These are phyloP conservation scores for Alosa sapidissima DNA, from an alignment of 2,797 vertebrate species.

Conservation along the genomic window DNA sequence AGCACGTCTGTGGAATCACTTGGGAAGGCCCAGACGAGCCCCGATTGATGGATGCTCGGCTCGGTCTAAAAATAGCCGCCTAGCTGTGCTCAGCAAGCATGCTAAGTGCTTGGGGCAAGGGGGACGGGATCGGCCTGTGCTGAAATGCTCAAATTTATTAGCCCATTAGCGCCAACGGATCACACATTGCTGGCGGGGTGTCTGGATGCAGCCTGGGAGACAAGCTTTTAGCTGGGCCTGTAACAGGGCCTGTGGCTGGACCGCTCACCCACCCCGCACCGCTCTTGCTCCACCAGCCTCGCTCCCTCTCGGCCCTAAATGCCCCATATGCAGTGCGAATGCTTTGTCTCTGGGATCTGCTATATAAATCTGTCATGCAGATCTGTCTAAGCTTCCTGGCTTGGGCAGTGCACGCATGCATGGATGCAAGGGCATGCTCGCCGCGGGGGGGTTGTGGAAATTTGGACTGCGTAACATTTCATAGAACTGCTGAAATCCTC, in stretches of 20 bases:
- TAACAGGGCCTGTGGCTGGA: not conserved
- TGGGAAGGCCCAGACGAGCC: not conserved
- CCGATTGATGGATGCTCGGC: conserved; percentile 3
- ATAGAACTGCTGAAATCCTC: not conserved
- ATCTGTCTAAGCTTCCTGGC: not conserved
- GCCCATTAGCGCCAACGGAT: conserved; percentile 6
- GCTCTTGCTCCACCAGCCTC: not conserved
- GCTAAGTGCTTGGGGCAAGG: conserved; percentile 4
- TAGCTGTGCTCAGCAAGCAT: not conserved
- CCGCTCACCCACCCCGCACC: not conserved
- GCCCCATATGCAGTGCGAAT: not conserved
- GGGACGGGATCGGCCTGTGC: not conserved
- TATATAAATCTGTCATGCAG: conserved; percentile 32
- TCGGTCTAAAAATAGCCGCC: not conserved
- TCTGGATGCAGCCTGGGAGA: not conserved
- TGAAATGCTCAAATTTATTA: conserved; percentile 23
- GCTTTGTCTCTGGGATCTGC: conserved; percentile 10
- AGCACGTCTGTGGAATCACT: conserved; percentile 7
- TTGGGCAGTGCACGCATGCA: not conserved
- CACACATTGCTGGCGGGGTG: conserved; percentile 2
- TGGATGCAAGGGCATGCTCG: not conserved
- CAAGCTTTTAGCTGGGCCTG: not conserved
- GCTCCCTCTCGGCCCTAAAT: not conserved
- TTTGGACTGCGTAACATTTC: not conserved
- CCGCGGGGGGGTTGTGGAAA: not conserved